These are phyloP conservation scores for Drosophila obscura DNA, from an alignment of 1,140 invertebrate genomes.

Conservation along the genomic window DNA sequence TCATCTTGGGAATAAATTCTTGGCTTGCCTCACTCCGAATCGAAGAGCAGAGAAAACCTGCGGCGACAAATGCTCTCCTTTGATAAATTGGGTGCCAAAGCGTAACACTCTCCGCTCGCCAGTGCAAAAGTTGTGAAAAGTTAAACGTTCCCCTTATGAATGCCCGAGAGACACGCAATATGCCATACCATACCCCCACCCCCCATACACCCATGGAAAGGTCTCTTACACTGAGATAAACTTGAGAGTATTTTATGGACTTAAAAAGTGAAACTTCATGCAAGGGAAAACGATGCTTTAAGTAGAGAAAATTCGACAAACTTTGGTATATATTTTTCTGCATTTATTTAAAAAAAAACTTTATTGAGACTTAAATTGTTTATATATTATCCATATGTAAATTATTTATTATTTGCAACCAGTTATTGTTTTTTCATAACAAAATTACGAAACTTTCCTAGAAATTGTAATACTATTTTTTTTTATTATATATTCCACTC, in stretches of 20 bases:
- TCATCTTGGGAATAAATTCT: constrained; percentile 15
- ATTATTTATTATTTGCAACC: too few relatives aligned
- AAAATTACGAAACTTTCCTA: too few relatives aligned
- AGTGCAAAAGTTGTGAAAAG: constrained; percentile 71
- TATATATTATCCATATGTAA: too few relatives aligned
- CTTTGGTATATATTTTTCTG: too few relatives aligned
- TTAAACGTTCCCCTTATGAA: constrained; percentile 71
- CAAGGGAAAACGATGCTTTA: too few relatives aligned
- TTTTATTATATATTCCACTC: too few relatives aligned
- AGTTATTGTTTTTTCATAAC: too few relatives aligned
- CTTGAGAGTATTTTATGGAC: constrained; percentile 23
- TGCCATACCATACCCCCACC: background rate
- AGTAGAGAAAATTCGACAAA: too few relatives aligned
- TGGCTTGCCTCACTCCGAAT: background rate
- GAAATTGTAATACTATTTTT: too few relatives aligned
- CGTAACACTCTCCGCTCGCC: constrained; percentile 29
- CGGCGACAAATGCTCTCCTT: constrained; percentile 64
- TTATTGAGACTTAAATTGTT: too few relatives aligned
- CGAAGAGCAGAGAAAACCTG: constrained; percentile 21
- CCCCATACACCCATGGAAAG: background rate
- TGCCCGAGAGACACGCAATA: constrained; percentile 63
- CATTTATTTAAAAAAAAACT: too few relatives aligned
- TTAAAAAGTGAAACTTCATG: constrained; percentile 10
- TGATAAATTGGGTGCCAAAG: constrained; percentile 79
- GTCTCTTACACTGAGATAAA: constrained; percentile 38